Conservation (phyloP, 2,797 vertebrate genomes). For the Ctenochaetus hawaiiensis region DNA sequence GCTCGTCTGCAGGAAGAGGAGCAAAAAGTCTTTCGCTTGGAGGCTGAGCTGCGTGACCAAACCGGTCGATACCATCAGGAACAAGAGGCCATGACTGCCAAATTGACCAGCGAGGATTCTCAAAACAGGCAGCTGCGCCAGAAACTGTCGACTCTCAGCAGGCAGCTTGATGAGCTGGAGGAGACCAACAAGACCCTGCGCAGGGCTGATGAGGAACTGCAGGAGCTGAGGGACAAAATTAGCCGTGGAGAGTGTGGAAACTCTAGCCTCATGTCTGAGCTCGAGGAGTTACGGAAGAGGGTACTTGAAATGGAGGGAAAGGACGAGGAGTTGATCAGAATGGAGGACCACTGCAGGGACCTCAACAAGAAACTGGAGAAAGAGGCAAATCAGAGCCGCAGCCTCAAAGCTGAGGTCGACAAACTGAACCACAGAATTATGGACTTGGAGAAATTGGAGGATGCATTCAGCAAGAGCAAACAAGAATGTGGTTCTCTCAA, state of each 20-base stretch:
- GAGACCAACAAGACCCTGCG: slow-evolving; percentile 93
- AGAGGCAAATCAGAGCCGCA: slow-evolving; percentile 90
- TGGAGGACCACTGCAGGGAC: slow-evolving; percentile 96
- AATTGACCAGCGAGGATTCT: slow-evolving; percentile 92
- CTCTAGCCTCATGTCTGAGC: slow-evolving; percentile 90
- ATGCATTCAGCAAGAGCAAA: slow-evolving; percentile 94
- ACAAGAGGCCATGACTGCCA: slow-evolving; percentile 92
- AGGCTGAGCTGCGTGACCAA: slow-evolving; percentile 88
- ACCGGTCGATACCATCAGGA: slow-evolving; percentile 86
- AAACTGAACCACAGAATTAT: slow-evolving; percentile 94
- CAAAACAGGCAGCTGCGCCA: slow-evolving; percentile 93
- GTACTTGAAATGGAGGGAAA: slow-evolving; percentile 97
- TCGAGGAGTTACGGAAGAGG: slow-evolving; percentile 93
- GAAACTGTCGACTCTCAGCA: slow-evolving; percentile 91
- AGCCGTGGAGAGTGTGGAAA: slow-evolving; percentile 92
- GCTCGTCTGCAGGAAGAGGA: slow-evolving; percentile 89
- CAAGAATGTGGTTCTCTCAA: slow-evolving; percentile 93
- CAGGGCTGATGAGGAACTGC: slow-evolving; percentile 94
- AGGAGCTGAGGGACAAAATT: slow-evolving; percentile 94
- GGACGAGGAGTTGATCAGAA: slow-evolving; percentile 94
- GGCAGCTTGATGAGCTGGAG: slow-evolving; percentile 94
- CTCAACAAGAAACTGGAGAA: slow-evolving; percentile 95
- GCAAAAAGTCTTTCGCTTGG: slow-evolving; percentile 88
- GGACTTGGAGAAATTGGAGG: slow-evolving; percentile 95
- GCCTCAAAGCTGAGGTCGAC: slow-evolving; percentile 92